Conservation (phyloP, 2,888 invertebrate genomes). For the Sphinx pinastri region DNA sequence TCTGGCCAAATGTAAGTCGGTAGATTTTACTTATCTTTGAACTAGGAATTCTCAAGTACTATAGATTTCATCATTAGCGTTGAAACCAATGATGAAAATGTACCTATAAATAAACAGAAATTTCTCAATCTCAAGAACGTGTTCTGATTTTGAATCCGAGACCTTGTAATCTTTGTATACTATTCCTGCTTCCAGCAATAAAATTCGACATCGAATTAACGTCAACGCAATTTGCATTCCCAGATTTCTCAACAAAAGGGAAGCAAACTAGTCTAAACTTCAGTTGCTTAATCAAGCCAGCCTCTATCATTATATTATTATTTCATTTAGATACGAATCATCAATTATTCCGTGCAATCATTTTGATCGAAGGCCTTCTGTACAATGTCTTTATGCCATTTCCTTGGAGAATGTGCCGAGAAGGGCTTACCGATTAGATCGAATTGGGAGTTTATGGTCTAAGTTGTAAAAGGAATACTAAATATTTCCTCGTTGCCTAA, state of each 20-base stretch:
- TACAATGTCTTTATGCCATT: slow-evolving; percentile 6
- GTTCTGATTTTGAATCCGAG: too few species aligned
- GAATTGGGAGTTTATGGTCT: background rate
- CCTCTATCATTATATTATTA: slow-evolving; percentile 20
- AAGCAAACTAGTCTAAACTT: slow-evolving; percentile 1
- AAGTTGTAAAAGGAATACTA: background rate
- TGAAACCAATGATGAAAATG: too few species aligned
- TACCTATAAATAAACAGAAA: too few species aligned
- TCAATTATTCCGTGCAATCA: slow-evolving; percentile 24
- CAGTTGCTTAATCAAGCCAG: background rate
- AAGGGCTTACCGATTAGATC: slow-evolving; percentile 14
- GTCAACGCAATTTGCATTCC: background rate
- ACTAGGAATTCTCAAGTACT: too few species aligned
- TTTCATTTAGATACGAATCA: slow-evolving; percentile 29
- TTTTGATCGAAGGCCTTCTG: slow-evolving; percentile 10
- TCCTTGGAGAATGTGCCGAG: slow-evolving; percentile 11
- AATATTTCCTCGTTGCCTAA: too few species aligned
- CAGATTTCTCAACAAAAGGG: slow-evolving; percentile 6
- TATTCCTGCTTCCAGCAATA: too few species aligned
- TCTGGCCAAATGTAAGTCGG: too few species aligned
- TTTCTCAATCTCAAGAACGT: too few species aligned
- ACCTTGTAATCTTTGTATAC: too few species aligned
- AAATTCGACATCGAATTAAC: background rate
- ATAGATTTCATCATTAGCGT: too few species aligned
- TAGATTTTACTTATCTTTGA: too few species aligned